Evolutionary conservation across 2,797 vertebrate genomes (phyloP), one percentile per base, ranked within the genome.

Genomic region (Hypotaenidia philippensis): DNA sequence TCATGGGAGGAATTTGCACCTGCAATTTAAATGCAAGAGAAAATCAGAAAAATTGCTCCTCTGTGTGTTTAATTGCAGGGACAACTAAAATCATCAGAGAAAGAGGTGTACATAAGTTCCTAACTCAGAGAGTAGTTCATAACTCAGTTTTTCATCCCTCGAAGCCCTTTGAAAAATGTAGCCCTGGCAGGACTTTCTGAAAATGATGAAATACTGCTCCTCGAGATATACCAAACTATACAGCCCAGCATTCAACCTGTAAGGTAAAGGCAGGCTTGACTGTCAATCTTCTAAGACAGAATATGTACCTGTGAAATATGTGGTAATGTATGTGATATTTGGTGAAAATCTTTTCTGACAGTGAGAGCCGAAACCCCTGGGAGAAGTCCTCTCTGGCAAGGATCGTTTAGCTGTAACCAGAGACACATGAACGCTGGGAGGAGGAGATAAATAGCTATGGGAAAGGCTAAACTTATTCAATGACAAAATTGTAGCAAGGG

Each of bases 81-180:
- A 80, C 32, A 60, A 93, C 82, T 92, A 92, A 94, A 87, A 79
- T 90, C 92, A 87, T 90, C 87, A 84, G 31, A 76, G 41, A 52
- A 84, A 90, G 50, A 86, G 19, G 40, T 84, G 32, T 60, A 59
- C 9, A 74, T 88, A 84, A 82, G 13, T 84, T 90, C 57, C 60
- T 56, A 87, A 77, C 49, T 94, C 56, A 74, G 90, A 84, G 75
- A 80, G 68, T 45, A 82, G 13, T 84, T 90, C 57, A 64, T 56
- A 87, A 77, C 49, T 94, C 56, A n/a, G 1, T 8, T 90, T 80
- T 95, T 94, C 36, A 83, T 70, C 34, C 31, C 68, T 64, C 40
- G 83, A 87, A 92, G 45, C 15, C 18, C 20, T 85, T 81, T 71
- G 50, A 68, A 96, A 96, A 92, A 70, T 41, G 40, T 57, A 74